Conservation (phyloP, 2,797 vertebrate genomes). For the Emydoidea blandingii region DNA sequence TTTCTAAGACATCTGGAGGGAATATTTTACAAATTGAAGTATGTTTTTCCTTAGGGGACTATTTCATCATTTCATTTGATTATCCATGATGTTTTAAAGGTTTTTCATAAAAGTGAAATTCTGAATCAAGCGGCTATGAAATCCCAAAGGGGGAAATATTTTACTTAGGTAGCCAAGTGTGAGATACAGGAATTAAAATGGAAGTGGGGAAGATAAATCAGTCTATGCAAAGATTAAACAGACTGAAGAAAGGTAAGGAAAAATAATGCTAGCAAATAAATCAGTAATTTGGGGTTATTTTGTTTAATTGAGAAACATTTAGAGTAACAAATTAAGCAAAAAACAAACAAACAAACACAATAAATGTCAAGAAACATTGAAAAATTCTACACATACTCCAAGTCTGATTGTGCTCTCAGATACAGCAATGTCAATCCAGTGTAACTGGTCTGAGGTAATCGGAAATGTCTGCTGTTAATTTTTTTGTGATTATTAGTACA, state of each 20-base stretch:
- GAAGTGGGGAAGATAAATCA: conserved; percentile 40
- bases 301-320: background rate
- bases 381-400: background rate
- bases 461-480: background rate
- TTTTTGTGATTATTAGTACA: background rate
- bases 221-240: conserved; percentile 56
- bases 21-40: conserved; percentile 70
- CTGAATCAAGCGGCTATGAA: conserved; percentile 53
- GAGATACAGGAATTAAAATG: conserved; percentile 57
- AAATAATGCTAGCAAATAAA: background rate
- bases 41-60: conserved; percentile 71
- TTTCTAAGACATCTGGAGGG: conserved; percentile 66
- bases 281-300: background rate
- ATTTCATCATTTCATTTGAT: conserved; percentile 73
- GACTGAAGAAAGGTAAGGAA: conserved; percentile 40
- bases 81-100: conserved; percentile 76
- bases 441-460: background rate
- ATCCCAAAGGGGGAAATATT: conserved; percentile 54
- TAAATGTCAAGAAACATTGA: background rate
- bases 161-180: conserved; percentile 52
- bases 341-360: background rate
- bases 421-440: background rate
- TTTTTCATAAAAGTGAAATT: conserved; percentile 67
- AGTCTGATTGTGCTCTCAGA: background rate
- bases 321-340: background rate